These are phyloP conservation scores for Melinaea menophilus DNA, from an alignment of 2,888 invertebrate genomes.

Conservation along the genomic window DNA sequence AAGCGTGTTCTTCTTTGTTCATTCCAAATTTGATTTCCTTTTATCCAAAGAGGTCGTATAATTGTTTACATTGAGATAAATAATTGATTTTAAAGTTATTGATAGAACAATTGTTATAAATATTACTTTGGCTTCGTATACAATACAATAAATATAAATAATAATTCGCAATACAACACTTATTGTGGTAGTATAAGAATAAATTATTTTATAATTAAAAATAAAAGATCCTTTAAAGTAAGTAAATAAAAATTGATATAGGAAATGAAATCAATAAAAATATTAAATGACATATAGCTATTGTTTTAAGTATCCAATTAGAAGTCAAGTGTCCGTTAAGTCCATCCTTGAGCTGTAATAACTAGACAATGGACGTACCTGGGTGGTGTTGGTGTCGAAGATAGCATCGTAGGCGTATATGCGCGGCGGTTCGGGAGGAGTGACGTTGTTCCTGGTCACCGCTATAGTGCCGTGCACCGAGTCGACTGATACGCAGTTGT, in stretches of 20 bases:
- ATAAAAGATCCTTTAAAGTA: background rate
- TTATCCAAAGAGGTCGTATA: background rate
- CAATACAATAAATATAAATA: background rate
- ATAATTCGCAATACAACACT: background rate
- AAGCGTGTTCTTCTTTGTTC: conserved; percentile 31
- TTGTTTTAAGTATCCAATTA: too few species aligned
- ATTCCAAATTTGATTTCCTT: background rate
- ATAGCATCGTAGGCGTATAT: conserved; percentile 97
- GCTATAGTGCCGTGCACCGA: conserved; percentile 86
- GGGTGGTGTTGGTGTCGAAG: conserved; percentile 90
- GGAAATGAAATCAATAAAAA: too few species aligned
- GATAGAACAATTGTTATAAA: background rate
- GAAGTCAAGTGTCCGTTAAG: too few species aligned
- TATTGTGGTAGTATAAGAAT: background rate
- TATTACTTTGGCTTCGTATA: background rate
- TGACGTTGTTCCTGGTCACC: conserved; percentile 85
- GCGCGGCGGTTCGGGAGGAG: conserved; percentile 87
- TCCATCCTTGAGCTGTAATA: too few species aligned
- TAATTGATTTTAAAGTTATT: too few species aligned
- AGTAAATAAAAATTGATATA: background rate
- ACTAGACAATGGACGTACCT: conserved; percentile 71
- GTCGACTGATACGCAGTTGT: conserved; percentile 87
- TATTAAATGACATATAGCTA: too few species aligned
- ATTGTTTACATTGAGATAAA: too few species aligned
- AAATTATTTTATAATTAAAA: background rate